These are phyloP conservation scores for Lasioglossum oenotherae DNA, from an alignment of 2,888 invertebrate species.

Conservation along the genomic window DNA sequence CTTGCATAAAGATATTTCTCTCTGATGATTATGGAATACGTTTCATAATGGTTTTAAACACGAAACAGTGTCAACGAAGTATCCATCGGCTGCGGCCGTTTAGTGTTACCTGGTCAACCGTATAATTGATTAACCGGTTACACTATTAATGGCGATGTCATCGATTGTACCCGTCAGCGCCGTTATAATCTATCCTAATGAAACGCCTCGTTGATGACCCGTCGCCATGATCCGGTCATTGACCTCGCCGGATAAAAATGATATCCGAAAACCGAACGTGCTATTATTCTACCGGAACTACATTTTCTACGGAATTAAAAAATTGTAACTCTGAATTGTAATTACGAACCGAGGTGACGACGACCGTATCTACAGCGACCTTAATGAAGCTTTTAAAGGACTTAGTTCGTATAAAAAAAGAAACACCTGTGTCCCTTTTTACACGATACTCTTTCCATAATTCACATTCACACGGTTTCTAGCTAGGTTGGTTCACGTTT, in stretches of 20 bases:
- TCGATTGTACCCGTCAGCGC: slow-evolving; percentile 2
- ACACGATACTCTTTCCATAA: too few relatives aligned
- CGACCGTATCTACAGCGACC: background rate
- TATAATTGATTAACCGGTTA: slow-evolving; percentile 51
- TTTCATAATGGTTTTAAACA: slow-evolving; percentile 25
- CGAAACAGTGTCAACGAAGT: slow-evolving; percentile 6
- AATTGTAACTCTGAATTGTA: background rate
- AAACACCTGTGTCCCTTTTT: too few relatives aligned
- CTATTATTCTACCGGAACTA: background rate
- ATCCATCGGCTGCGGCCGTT: slow-evolving; percentile 19
- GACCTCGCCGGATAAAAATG: background rate
- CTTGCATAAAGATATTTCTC: background rate
- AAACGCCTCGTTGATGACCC: slow-evolving; percentile 15
- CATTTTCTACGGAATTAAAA: background rate
- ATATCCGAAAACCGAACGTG: background rate
- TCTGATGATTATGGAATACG: background rate
- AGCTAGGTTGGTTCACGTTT: too few relatives aligned
- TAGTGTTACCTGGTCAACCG: slow-evolving; percentile 35
- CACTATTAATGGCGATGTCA: slow-evolving; percentile 37
- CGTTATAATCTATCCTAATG: slow-evolving; percentile 33
- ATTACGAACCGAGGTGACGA: background rate
- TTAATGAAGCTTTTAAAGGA: background rate
- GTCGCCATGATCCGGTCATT: background rate
- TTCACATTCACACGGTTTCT: too few relatives aligned
- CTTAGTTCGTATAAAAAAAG: too few relatives aligned